Evolutionary conservation across 2,797 vertebrate species (phyloP), one percentile per base, ranked within the genome.

Genomic region (Lepus townsendii): DNA sequence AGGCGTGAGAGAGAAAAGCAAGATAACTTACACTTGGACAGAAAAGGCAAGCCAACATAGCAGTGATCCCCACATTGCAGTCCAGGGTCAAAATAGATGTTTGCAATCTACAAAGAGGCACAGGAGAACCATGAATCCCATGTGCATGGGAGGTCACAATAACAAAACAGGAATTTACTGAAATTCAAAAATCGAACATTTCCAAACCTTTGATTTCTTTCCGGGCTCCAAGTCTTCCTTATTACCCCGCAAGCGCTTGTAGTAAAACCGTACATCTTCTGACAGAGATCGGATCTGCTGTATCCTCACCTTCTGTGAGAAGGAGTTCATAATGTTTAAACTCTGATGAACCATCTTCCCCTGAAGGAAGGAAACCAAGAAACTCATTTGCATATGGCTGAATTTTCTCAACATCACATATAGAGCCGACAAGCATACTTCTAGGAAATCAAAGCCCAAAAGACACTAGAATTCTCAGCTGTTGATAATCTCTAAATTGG

Each of bases 31-130:
- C 99, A 98, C 99, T 99, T 99, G 96, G 99, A 98, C 60, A 99
- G 98, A 98, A 99, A 99, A 90, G 99, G 99, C 96, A 99, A 98
- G 97, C 99, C 99, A 96, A 99, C 98, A 95, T 99, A 99, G 98
- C 99, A 99, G 91, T 98, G 99, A 98, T 99, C 99, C 95, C 99
- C 99, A 98, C 99, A 99, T 83, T 99, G 99, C 96, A 99, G 98
- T 97, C 99, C 98, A 97, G 99, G 99, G 90, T 99, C 99, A 98
- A 99, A 99, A 99, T 99, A 99, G 99, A 99, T 98, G 98, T 99
- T 99, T 98, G 99, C 99, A 96, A 99, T 99, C 99, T 99, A 98
- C 35, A 98, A 99, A 98, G 47, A 98, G 57, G 97, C 52, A 47
- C 50, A 97, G 95, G 42, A 96, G 83, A 92, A 69, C 90, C 62